A percentile compares a stretch with the other conserved stretches of the same genome.
Conservation (phyloP, 1,140 invertebrate genomes). For the Lepidurus packardi region DNA sequence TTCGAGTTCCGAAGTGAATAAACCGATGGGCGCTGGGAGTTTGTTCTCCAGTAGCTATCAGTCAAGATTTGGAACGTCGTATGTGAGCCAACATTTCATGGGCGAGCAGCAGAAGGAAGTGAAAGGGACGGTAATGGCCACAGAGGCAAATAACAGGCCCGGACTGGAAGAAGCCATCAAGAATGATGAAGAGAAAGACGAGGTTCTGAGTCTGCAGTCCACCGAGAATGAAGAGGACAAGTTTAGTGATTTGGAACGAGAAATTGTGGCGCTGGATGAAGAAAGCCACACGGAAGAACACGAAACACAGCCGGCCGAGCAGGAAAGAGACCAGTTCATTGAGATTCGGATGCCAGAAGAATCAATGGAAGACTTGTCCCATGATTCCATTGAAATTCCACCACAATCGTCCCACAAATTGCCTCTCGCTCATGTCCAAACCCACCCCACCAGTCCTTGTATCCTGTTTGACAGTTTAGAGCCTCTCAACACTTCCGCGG, state of each 20-base stretch:
- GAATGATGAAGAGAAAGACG: not conserved
- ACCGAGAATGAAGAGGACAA: not conserved
- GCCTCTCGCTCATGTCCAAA: not conserved
- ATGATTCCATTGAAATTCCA: slow-evolving; percentile 1
- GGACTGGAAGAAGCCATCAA: not conserved
- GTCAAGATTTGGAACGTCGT: not conserved
- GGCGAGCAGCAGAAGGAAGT: not conserved
- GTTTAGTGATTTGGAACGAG: slow-evolving; percentile 1
- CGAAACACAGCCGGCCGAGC: not conserved
- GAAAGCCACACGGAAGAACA: not conserved
- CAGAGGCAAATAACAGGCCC: not conserved
- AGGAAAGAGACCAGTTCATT: not conserved
- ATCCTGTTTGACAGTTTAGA: not conserved
- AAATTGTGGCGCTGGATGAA: not conserved
- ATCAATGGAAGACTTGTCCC: not conserved
- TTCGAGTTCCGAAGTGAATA: not conserved
- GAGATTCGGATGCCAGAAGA: not conserved
- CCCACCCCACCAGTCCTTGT: not conserved
- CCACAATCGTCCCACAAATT: not conserved
- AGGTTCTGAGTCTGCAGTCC: not conserved
- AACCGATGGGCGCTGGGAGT: not conserved
- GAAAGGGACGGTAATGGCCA: not conserved
- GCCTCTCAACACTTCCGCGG: not conserved
- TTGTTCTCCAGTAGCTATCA: not conserved
- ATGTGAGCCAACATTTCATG: not conserved